Evolutionary conservation across 2,113 vertebrate species (phyloP).

Genomic region (Nothobranchius kuhntae): DNA sequence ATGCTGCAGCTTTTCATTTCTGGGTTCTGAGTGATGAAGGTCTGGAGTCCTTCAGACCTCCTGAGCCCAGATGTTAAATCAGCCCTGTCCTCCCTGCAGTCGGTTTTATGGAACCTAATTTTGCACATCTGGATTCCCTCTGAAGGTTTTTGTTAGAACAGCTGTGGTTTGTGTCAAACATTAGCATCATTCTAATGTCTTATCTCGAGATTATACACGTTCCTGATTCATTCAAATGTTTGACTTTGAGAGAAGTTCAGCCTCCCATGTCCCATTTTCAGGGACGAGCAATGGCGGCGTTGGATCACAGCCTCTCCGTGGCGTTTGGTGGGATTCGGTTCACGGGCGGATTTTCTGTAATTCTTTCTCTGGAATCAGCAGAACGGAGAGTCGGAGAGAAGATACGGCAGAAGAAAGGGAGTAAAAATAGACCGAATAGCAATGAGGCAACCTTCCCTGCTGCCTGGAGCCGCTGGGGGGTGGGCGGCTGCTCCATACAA

Average conservation of each 20-base stretch:
- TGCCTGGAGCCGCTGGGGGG: constrained; percentile 41
- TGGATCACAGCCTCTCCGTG: constrained; percentile 5
- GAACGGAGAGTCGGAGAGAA: constrained; percentile 32
- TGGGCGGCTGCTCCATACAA: constrained; percentile 34
- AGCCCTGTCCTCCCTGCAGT: too few species aligned
- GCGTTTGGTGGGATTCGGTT: constrained; percentile 9
- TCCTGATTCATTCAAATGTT: not conserved
- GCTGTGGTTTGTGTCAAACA: too few species aligned
- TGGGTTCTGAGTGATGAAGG: too few species aligned
- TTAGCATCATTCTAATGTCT: too few species aligned
- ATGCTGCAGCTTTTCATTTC: too few species aligned
- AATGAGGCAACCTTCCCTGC: constrained; percentile 66
- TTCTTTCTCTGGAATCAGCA: constrained; percentile 52
- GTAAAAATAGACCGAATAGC: constrained; percentile 74
- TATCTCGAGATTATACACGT: too few species aligned
- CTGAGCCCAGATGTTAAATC: too few species aligned
- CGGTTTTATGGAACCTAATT: too few species aligned
- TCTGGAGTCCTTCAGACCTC: too few species aligned
- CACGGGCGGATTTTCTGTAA: constrained; percentile 48
- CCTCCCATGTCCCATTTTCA: constrained; percentile 10
- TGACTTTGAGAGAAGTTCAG: not conserved
- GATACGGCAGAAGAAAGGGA: constrained; percentile 40
- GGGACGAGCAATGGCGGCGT: constrained; percentile 30
- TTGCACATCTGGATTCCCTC: too few species aligned
- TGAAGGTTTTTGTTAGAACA: too few species aligned